A percentile compares a stretch with the other conserved stretches of the same genome.
These are phyloP conservation scores for Natrix natrix DNA, from an alignment of 2,797 vertebrate species.

Conservation along the genomic window DNA sequence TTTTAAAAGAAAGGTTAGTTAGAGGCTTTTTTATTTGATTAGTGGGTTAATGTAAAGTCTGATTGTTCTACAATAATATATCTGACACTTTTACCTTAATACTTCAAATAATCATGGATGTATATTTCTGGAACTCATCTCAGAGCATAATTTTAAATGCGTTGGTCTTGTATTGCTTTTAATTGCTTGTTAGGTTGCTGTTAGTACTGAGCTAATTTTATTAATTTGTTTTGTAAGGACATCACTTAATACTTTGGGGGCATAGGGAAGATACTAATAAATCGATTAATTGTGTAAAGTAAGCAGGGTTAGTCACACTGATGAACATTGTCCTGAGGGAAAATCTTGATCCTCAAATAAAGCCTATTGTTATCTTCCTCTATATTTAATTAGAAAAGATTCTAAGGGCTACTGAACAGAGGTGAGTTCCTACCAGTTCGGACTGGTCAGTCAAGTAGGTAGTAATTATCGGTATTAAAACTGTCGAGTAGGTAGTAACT, in stretches of 20 bases:
- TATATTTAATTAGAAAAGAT: background rate
- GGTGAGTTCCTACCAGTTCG: too few relatives aligned
- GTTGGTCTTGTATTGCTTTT: background rate
- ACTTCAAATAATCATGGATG: background rate
- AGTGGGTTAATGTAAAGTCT: background rate
- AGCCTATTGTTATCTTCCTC: background rate
- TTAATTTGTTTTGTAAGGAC: background rate
- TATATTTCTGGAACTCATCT: background rate
- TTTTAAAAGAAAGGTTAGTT: background rate
- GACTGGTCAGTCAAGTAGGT: too few relatives aligned
- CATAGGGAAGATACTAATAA: background rate
- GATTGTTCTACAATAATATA: background rate
- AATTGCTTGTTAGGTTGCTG: background rate
- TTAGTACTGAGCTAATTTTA: background rate
- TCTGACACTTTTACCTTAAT: background rate
- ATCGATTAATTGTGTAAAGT: background rate
- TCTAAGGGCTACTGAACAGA: background rate
- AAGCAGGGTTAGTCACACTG: background rate
- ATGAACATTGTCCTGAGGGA: background rate
- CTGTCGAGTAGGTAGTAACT: too few relatives aligned
- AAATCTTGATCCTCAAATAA: background rate
- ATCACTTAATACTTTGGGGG: background rate
- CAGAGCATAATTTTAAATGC: background rate
- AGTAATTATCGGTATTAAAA: too few relatives aligned
- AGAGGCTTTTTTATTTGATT: background rate